Evolutionary conservation across 2,113 vertebrate genomes (phyloP).

Genomic region (Hippopotamus amphibius): DNA sequence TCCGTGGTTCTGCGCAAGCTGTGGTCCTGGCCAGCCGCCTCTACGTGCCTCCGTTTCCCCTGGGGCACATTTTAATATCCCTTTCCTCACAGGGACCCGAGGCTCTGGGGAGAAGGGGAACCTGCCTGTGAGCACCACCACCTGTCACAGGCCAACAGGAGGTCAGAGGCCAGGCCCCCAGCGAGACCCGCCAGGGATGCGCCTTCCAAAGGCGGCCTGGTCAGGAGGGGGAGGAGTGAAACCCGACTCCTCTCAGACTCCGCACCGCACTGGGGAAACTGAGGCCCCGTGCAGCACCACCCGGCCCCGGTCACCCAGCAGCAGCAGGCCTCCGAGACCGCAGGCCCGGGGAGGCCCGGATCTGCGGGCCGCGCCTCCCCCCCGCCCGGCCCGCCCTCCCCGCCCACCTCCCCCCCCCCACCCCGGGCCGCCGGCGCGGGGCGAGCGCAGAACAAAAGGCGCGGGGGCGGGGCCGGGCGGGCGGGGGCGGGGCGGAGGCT

Average conservation of each 20-base stretch:
- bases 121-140: neutral
- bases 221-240: neutral
- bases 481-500: slow-evolving; percentile 64
- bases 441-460: slow-evolving; percentile 77
- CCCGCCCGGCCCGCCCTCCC: neutral
- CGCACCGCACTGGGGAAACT: neutral
- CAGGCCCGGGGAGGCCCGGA: neutral
- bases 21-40: neutral
- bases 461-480: slow-evolving; percentile 35
- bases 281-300: neutral
- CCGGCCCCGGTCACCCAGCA: neutral
- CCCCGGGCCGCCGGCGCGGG: accelerated
- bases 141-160: slow-evolving; percentile 1
- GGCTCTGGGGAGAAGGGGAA: neutral
- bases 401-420: slow-evolving; percentile 45
- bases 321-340: neutral
- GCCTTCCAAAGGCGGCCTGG: neutral
- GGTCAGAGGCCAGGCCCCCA: slow-evolving; percentile 18
- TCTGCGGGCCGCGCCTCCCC: accelerated
- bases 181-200: neutral
- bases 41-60: neutral
- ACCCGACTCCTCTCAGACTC: neutral
- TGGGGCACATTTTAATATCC: neutral
- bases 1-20: neutral
- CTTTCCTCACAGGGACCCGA: neutral